Conservation (phyloP, 2,888 invertebrate species). For the Leptinotarsa juncta region DNA sequence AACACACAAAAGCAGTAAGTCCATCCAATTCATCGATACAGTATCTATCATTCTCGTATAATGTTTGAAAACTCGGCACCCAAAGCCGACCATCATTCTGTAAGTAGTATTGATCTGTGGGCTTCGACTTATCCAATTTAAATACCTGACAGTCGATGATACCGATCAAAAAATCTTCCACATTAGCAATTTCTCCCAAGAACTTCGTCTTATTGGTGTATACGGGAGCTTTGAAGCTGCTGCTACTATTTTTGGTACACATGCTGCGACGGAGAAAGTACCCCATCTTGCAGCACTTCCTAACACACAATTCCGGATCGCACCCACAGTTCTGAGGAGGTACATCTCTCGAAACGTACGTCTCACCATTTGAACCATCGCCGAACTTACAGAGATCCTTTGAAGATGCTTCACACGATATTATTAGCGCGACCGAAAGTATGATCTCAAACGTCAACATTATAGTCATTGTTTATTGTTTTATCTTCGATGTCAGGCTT, state of each 20-base stretch:
- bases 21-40: slow-evolving; percentile 47
- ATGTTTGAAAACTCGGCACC: slow-evolving; percentile 38
- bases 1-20: slow-evolving; percentile 36
- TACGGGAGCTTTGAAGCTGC: slow-evolving; percentile 38
- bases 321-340: slow-evolving; percentile 26
- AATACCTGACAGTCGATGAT: slow-evolving; percentile 43
- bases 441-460: slow-evolving; percentile 28
- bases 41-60: slow-evolving; percentile 41
- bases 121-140: slow-evolving; percentile 29
- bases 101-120: slow-evolving; percentile 46
- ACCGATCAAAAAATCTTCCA: slow-evolving; percentile 41
- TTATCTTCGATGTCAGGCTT: slow-evolving; percentile 10
- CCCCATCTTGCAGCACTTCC: slow-evolving; percentile 45
- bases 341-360: slow-evolving; percentile 19
- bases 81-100: slow-evolving; percentile 50
- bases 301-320: slow-evolving; percentile 30
- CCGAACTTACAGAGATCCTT: slow-evolving; percentile 21
- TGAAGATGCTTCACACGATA: slow-evolving; percentile 20
- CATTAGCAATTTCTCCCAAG: slow-evolving; percentile 25
- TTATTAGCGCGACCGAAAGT: slow-evolving; percentile 16
- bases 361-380: not conserved
- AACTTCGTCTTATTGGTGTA: slow-evolving; percentile 26
- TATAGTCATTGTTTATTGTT: slow-evolving; percentile 28
- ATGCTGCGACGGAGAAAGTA: slow-evolving; percentile 30
- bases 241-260: slow-evolving; percentile 26